These are phyloP conservation scores for Anastatus disparis DNA, from an alignment of 1,140 invertebrate species.

Conservation along the genomic window DNA sequence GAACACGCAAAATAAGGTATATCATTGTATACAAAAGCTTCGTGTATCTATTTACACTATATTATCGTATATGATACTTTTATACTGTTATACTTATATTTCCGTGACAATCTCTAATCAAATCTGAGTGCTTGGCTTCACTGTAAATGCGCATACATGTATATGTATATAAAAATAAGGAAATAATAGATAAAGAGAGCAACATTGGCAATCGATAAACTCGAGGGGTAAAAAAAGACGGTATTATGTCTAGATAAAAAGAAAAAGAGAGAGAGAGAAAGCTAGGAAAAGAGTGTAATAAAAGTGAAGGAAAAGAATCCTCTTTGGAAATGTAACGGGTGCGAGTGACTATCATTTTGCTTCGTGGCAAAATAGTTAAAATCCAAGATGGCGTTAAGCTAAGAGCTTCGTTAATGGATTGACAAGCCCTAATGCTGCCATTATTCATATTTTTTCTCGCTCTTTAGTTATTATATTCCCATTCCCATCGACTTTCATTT, in stretches of 20 bases:
- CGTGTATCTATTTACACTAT: neutral
- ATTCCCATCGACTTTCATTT: neutral
- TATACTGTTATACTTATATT: neutral
- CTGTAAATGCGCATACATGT: neutral
- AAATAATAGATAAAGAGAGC: neutral
- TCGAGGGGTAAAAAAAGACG: neutral
- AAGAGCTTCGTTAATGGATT: slow-evolving; percentile 18
- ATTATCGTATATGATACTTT: too few relatives aligned
- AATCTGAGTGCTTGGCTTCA: neutral
- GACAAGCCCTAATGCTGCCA: slow-evolving; percentile 21
- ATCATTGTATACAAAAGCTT: too few relatives aligned
- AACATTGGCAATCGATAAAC: slow-evolving; percentile 12
- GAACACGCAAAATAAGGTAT: neutral
- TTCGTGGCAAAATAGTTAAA: neutral
- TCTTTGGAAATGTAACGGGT: neutral
- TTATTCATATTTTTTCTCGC: slow-evolving; percentile 21
- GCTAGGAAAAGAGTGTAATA: too few relatives aligned
- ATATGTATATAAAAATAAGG: too few relatives aligned
- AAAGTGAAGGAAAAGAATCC: too few relatives aligned
- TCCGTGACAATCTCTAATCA: slow-evolving; percentile 18
- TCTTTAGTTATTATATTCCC: slow-evolving; percentile 29
- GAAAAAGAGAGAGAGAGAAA: neutral
- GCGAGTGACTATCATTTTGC: too few relatives aligned
- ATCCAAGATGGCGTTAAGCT: neutral
- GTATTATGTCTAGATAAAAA: neutral